Evolutionary conservation across 1,140 invertebrate species (phyloP), one percentile per base, ranked within the genome.

Genomic region (Globodera ellingtonae): DNA sequence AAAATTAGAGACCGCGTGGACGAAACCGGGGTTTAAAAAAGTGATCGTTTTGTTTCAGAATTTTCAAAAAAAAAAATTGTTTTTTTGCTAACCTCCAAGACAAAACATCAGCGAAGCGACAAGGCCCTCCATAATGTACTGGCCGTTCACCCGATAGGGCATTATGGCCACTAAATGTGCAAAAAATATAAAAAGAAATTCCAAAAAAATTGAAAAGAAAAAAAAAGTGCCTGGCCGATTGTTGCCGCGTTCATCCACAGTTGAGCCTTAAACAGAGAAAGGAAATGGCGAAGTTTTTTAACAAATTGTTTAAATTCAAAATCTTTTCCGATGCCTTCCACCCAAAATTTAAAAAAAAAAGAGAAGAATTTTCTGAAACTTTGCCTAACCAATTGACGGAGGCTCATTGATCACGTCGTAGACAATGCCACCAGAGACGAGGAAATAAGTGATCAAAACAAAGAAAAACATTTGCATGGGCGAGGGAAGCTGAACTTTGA

Each of bases 401-500:
- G 85, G 85, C 48, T 86, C 86, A 72, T 86, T 86, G 77, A 87
- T 88, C 50, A 83, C 77, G 56, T 86, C 84, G 73, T 86, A 86
- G 77, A 83, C 87, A 91, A 92, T 92, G 96, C 96, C 96, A 93
- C 96, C 97, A 75, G 96, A 98, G 62, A 99, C 96, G 81, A 99
- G 91, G 91, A 99, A 99, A 90, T 99, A 99, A 4, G 96, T 97
- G 35, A 95, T 90, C 59, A 98, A 90, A 59, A 98, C 93, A 73
- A 96, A 90, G 15, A 94, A 92, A 90, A 97, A 98, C 79, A 97
- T 94, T 80, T 93, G 92, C 95, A 97, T 98, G 44, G 95, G 93
- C 71, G 95, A 96, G 0, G 97, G 97, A 90, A 94, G 92, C 66
- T 94, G 47, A 79, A 83, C 47, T 35, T 35, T 35, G 35, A 35